phyloP scores from a whole-genome alignment of 2,113 vertebrate genomes.

The Raja brachyura region DNA sequence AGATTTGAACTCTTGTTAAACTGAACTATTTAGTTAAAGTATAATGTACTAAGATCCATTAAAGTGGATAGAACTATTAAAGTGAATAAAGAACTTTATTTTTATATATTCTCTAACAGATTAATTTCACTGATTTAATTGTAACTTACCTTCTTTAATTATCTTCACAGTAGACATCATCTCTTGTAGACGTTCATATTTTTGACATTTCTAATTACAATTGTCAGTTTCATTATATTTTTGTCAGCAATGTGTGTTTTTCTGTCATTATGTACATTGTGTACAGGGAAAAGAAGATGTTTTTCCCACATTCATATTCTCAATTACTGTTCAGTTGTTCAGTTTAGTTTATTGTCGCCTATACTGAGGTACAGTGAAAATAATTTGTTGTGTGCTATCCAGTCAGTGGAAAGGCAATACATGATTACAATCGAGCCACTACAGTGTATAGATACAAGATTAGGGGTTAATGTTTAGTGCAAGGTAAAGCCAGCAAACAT shows the following conservation, averaged over 20 bases:
- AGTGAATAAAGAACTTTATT: not conserved
- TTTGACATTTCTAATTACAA: conserved; percentile 15
- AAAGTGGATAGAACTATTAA: too few species aligned
- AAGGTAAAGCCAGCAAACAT: too few species aligned
- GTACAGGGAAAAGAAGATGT: not conserved
- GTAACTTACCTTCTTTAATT: not conserved
- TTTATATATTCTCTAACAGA: not conserved
- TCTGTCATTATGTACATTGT: not conserved
- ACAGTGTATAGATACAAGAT: too few species aligned
- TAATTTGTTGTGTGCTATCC: too few species aligned
- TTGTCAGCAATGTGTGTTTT: not conserved
- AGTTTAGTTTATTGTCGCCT: too few species aligned
- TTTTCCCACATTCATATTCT: not conserved
- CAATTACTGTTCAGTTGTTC: not conserved
- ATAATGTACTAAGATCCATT: not conserved
- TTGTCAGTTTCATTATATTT: not conserved
- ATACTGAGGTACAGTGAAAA: too few species aligned
- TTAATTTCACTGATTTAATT: not conserved
- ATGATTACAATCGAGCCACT: too few species aligned
- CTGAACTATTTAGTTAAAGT: not conserved
- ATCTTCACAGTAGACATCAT: not conserved
- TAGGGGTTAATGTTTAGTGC: too few species aligned
- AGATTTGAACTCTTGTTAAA: not conserved
- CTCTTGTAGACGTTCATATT: not conserved
- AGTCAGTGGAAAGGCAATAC: too few species aligned